phyloP scores from a whole-genome alignment of 2,797 vertebrate genomes.

The Atherinosoma microstoma region DNA sequence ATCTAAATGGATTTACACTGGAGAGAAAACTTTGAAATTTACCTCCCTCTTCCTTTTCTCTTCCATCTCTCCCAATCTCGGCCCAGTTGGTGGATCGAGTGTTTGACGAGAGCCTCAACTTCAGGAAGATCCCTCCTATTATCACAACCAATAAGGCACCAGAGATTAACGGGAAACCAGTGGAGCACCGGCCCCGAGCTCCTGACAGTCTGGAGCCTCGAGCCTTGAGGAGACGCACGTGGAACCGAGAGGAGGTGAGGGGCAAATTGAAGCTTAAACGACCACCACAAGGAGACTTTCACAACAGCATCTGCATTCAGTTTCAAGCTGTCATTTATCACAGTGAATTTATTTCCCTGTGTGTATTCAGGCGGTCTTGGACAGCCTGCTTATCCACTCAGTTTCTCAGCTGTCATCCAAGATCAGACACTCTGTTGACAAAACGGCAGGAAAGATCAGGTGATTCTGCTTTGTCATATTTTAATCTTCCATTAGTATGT shows the following conservation, averaged over 20 bases:
- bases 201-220: conserved; percentile 90
- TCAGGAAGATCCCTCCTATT: conserved; percentile 95
- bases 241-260: conserved; percentile 96
- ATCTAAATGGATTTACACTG: neutral
- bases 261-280: neutral
- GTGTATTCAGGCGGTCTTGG: conserved; percentile 90
- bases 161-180: conserved; percentile 89
- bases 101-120: conserved; percentile 99
- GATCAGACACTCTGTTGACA: conserved; percentile 95
- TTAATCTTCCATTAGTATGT: neutral
- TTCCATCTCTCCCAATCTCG: neutral
- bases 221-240: conserved; percentile 93
- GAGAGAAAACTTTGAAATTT: neutral
- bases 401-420: conserved; percentile 97
- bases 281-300: neutral
- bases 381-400: conserved; percentile 94
- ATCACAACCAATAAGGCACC: conserved; percentile 88
- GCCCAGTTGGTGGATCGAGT: conserved; percentile 95
- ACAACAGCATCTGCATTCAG: neutral
- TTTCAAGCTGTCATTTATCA: neutral
- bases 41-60: conserved; percentile 7
- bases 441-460: conserved; percentile 98
- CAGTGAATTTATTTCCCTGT: conserved; percentile 10
- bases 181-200: conserved; percentile 87
- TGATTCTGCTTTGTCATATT: conserved; percentile 53